phyloP scores from a whole-genome alignment of 2,888 invertebrate genomes.

The Epinotia bilunana region DNA sequence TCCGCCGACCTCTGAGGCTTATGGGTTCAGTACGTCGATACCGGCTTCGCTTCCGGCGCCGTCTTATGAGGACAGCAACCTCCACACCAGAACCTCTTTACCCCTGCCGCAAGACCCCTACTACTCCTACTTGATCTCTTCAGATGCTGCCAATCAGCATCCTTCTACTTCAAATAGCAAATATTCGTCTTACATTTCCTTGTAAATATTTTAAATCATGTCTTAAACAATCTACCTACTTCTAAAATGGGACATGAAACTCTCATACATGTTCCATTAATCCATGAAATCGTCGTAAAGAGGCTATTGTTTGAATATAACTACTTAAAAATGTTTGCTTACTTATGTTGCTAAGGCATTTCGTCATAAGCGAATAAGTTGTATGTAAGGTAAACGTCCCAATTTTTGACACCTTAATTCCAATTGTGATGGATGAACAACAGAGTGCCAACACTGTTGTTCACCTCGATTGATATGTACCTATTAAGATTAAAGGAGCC shows the following conservation, averaged over 20 bases:
- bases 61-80: slow-evolving; percentile 69
- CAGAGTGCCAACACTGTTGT: too few relatives aligned
- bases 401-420: too few relatives aligned
- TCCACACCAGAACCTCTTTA: slow-evolving; percentile 62
- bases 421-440: too few relatives aligned
- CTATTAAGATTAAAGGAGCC: too few relatives aligned
- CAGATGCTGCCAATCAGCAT: slow-evolving; percentile 64
- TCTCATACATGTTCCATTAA: not conserved
- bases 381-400: not conserved
- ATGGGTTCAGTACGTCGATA: slow-evolving; percentile 63
- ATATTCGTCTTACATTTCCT: slow-evolving; percentile 73
- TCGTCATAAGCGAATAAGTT: not conserved
- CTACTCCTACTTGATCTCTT: slow-evolving; percentile 66
- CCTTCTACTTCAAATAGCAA: slow-evolving; percentile 62
- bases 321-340: not conserved
- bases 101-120: slow-evolving; percentile 71
- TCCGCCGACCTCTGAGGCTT: slow-evolving; percentile 65
- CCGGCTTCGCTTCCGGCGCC: slow-evolving; percentile 60
- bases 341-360: not conserved
- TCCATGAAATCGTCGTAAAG: not conserved
- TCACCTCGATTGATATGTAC: too few relatives aligned
- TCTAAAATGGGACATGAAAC: not conserved
- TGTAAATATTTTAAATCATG: slow-evolving; percentile 55
- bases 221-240: not conserved
- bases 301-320: not conserved